Evolutionary conservation across 2,797 vertebrate genomes (phyloP).

Genomic region (Anniella stebbinsi): DNA sequence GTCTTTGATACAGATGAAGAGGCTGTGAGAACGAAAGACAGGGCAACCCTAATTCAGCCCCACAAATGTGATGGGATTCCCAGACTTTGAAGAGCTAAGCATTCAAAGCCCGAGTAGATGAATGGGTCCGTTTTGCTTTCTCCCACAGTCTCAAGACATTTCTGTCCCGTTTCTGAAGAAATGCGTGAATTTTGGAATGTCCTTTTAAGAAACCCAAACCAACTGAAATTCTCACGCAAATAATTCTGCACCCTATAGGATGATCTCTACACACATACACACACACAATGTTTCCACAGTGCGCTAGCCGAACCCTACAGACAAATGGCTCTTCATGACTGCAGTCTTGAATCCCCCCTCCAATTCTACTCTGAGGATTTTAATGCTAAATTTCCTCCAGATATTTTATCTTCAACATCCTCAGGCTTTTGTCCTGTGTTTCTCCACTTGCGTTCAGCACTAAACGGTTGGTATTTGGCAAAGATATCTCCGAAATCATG

Average conservation of each 20-base stretch:
- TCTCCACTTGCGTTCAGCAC: background rate
- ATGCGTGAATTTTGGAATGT: too few relatives aligned
- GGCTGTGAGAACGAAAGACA: too few relatives aligned
- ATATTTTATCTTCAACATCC: background rate
- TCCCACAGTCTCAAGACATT: background rate
- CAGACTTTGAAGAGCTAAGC: too few relatives aligned
- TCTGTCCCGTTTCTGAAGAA: too few relatives aligned
- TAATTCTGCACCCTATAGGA: background rate
- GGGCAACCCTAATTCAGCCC: too few relatives aligned
- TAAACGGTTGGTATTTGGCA: background rate
- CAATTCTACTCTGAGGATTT: background rate
- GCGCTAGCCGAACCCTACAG: background rate
- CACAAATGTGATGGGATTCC: too few relatives aligned
- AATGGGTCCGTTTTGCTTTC: background rate
- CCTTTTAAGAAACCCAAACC: background rate
- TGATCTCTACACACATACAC: too few relatives aligned
- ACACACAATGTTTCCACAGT: background rate
- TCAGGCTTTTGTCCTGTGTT: background rate
- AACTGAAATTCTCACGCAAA: background rate
- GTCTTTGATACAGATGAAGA: too few relatives aligned
- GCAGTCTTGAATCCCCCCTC: background rate
- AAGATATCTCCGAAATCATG: too few relatives aligned
- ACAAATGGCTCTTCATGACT: background rate
- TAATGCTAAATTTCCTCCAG: too few relatives aligned
- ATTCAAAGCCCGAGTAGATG: background rate